Conservation (phyloP, 2,888 invertebrate species). For the Carabus problematicus region DNA sequence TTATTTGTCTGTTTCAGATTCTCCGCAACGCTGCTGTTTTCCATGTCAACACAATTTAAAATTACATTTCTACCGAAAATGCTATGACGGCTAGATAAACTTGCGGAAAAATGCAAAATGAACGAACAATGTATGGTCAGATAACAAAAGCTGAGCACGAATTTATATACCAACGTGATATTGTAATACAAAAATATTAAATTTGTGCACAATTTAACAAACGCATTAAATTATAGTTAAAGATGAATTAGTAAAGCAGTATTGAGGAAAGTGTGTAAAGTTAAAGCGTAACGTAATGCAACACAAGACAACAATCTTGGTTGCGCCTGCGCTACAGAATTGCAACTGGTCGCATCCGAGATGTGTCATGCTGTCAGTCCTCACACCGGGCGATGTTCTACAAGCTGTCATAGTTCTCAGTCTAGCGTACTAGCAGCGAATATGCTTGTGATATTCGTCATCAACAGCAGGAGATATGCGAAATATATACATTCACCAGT, state of each 20-base stretch:
- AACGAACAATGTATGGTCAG: neutral
- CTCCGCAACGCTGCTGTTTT: neutral
- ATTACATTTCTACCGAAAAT: too few species aligned
- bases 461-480: conserved; percentile 83
- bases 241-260: neutral
- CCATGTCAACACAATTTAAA: too few species aligned
- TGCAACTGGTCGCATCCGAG: conserved; percentile 81
- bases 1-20: too few species aligned
- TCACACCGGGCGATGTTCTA: conserved; percentile 75
- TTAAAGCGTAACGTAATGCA: conserved; percentile 23
- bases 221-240: too few species aligned
- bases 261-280: neutral
- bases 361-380: conserved; percentile 66
- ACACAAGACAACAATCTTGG: conserved; percentile 73
- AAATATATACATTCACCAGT: conserved; percentile 91
- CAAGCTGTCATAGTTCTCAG: conserved; percentile 80
- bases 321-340: conserved; percentile 82
- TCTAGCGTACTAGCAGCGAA: conserved; percentile 83
- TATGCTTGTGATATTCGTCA: conserved; percentile 79
- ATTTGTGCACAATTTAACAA: neutral
- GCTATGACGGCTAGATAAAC: too few species aligned
- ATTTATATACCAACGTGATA: neutral
- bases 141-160: conserved; percentile 9
- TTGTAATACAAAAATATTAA: neutral
- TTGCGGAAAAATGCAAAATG: neutral